Evolutionary conservation across 2,113 vertebrate genomes (phyloP).

Genomic region (Tachysurus fulvidraco): DNA sequence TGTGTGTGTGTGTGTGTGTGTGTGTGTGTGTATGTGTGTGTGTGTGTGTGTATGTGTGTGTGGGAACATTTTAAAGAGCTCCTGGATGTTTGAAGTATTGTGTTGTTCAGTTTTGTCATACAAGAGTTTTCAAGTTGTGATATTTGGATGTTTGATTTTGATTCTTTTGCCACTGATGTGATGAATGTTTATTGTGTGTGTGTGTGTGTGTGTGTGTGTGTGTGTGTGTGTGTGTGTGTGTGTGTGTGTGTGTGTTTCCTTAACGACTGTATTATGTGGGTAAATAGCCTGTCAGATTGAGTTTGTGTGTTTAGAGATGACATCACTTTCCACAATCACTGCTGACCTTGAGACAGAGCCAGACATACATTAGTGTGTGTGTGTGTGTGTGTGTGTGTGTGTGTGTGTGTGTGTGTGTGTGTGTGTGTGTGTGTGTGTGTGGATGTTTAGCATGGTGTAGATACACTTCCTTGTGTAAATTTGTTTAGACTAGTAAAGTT

Average conservation of each 20-base stretch:
- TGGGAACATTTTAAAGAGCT: neutral
- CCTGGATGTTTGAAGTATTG: neutral
- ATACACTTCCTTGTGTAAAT: neutral
- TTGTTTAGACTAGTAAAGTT: neutral
- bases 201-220: neutral
- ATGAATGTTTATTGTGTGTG: neutral
- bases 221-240: slow-evolving; percentile 3
- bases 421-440: slow-evolving; percentile 29
- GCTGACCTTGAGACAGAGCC: slow-evolving; percentile 50
- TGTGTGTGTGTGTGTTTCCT: slow-evolving; percentile 10
- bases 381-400: slow-evolving; percentile 13
- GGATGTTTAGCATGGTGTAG: too few species aligned
- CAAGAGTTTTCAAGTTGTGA: neutral
- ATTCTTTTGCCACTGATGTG: neutral
- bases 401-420: slow-evolving; percentile 30
- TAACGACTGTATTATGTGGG: slow-evolving; percentile 40
- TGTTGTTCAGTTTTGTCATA: neutral
- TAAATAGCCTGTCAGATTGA: slow-evolving; percentile 53
- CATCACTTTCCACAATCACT: slow-evolving; percentile 50
- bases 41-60: neutral
- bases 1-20: neutral
- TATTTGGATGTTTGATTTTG: neutral
- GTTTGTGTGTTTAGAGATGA: slow-evolving; percentile 48
- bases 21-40: neutral
- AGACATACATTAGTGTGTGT: slow-evolving; percentile 11